These are phyloP conservation scores for Acronicta psi DNA, from an alignment of 2,888 invertebrate genomes.

Conservation along the genomic window DNA sequence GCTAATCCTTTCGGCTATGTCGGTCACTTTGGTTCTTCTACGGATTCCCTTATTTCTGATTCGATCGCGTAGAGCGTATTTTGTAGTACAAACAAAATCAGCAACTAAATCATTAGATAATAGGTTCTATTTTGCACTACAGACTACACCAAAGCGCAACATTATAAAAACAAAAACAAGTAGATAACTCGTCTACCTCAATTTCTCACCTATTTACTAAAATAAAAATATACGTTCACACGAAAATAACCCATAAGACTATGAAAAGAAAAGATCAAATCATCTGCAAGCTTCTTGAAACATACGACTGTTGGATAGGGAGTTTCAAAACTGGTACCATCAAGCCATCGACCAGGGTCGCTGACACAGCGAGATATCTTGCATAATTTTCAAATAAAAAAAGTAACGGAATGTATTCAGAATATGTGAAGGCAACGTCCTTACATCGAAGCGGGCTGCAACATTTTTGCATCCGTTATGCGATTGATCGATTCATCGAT, in stretches of 20 bases:
- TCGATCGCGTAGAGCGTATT: no score
- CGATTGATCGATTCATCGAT: conserved; percentile 7
- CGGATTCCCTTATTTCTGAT: no score
- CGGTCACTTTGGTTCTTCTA: no score
- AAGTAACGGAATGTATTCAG: conserved; percentile 37
- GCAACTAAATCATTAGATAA: no score
- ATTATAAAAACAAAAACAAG: no score
- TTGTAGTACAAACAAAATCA: no score
- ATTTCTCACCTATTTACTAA: not conserved
- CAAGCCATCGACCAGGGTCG: conserved; percentile 31
- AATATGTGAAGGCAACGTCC: conserved; percentile 43
- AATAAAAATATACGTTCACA: not conserved
- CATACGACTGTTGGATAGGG: conserved; percentile 30
- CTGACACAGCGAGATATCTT: conserved; percentile 48
- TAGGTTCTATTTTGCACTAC: no score
- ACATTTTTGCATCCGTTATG: conserved; percentile 36
- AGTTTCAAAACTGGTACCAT: conserved; percentile 43
- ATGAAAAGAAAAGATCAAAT: conserved; percentile 20
- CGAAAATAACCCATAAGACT: conserved; percentile 11
- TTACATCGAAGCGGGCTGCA: conserved; percentile 30
- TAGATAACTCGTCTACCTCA: conserved; percentile 1
- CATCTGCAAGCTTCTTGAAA: conserved; percentile 24
- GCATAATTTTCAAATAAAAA: conserved; percentile 50
- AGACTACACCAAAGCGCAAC: no score
- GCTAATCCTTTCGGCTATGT: no score